phyloP scores from a whole-genome alignment of 2,888 invertebrate species.

The Rotaria sp. region DNA sequence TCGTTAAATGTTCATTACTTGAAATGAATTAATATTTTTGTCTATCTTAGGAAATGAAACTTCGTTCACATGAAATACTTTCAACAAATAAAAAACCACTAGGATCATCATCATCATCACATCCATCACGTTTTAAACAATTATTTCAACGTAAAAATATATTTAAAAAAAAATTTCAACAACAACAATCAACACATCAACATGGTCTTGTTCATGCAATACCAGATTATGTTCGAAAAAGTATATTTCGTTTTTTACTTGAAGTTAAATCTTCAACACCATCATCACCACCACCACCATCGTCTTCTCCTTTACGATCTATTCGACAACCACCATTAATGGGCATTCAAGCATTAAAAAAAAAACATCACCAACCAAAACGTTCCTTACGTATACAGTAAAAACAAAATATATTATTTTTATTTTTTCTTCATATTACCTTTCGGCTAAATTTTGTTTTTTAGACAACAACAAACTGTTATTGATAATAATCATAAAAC shows the following conservation, averaged over 20 bases:
- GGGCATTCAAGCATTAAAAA: conserved; percentile 28
- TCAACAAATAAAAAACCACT: not conserved
- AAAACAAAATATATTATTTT: not conserved
- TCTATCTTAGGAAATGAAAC: not conserved
- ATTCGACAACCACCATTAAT: not conserved
- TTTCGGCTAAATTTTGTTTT: not conserved
- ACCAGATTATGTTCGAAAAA: conserved; percentile 15
- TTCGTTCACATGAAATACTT: conserved; percentile 22
- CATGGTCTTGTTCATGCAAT: not conserved
- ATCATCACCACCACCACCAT: too few relatives aligned
- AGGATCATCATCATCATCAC: not conserved
- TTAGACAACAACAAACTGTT: not conserved
- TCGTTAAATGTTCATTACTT: conserved; percentile 15
- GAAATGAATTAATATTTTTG: not conserved
- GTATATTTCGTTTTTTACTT: conserved; percentile 3
- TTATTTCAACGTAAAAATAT: conserved; percentile 1
- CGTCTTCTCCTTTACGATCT: not conserved
- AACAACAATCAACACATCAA: not conserved
- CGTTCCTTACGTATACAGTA: not conserved
- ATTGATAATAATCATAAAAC: not conserved
- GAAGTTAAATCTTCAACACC: not conserved
- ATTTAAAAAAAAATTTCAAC: conserved; percentile 19
- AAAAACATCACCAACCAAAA: not conserved
- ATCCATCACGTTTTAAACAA: not conserved
- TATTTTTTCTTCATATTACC: not conserved